A percentile compares a stretch with the other conserved stretches of the same genome.
phyloP scores from a whole-genome alignment of 2,113 vertebrate species.

The Seriola dumerili region DNA sequence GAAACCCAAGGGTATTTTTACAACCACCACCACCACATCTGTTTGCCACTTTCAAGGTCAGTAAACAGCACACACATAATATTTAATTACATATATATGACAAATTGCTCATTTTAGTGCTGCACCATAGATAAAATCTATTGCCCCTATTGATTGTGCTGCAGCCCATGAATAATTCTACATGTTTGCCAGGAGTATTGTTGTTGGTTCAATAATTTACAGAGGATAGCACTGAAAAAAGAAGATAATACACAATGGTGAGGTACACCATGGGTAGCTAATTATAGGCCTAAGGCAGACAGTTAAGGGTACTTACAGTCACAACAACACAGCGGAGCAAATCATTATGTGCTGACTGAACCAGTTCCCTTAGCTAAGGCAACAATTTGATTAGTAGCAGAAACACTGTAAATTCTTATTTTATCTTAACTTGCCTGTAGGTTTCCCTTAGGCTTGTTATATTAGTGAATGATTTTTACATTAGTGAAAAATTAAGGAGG shows the following conservation, averaged over 20 bases:
- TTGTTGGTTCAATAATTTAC: slow-evolving; percentile 54
- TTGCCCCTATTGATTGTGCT: slow-evolving; percentile 49
- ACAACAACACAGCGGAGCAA: slow-evolving; percentile 41
- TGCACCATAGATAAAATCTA: slow-evolving; percentile 12
- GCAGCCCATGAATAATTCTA: slow-evolving; percentile 48
- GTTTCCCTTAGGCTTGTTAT: slow-evolving; percentile 9
- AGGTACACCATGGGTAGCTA: slow-evolving; percentile 40
- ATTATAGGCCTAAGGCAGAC: slow-evolving; percentile 61
- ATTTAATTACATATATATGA: slow-evolving; percentile 49
- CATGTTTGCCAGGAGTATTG: slow-evolving; percentile 37
- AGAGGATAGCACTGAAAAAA: slow-evolving; percentile 28
- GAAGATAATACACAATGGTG: slow-evolving; percentile 33
- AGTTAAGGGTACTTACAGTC: slow-evolving; percentile 48
- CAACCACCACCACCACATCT: background rate
- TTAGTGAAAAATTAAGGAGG: slow-evolving; percentile 23
- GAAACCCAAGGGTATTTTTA: slow-evolving; percentile 9
- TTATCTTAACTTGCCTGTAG: slow-evolving; percentile 24
- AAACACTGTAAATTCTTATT: slow-evolving; percentile 27
- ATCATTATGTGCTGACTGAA: slow-evolving; percentile 46
- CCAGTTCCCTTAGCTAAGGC: slow-evolving; percentile 15
- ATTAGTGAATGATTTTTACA: slow-evolving; percentile 24
- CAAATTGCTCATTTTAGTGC: slow-evolving; percentile 21
- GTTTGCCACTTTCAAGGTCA: slow-evolving; percentile 20
- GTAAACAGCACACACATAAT: background rate
- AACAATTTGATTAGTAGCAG: slow-evolving; percentile 39